A percentile compares a stretch with the other conserved stretches of the same genome.
phyloP scores from a whole-genome alignment of 2,888 invertebrate species.

The Phyllotreta striolata region DNA sequence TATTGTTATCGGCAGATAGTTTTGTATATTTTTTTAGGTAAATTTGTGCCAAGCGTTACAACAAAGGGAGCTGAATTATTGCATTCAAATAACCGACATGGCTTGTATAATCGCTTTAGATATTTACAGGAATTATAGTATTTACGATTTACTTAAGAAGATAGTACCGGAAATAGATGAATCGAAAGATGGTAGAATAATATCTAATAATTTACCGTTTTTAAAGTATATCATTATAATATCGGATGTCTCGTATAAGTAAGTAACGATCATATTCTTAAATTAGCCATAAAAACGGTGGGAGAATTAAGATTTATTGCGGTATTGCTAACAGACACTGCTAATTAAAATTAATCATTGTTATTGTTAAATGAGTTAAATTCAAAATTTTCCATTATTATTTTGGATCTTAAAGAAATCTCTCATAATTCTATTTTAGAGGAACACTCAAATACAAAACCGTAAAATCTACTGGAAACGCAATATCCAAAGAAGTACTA shows the following conservation, averaged over 20 bases:
- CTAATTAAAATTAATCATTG: background rate
- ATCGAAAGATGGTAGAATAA: background rate
- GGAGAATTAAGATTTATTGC: no score
- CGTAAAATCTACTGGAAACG: conserved; percentile 54
- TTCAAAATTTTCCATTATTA: conserved; percentile 34
- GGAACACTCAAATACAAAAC: conserved; percentile 59
- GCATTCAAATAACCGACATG: background rate
- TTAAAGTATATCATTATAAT: no score
- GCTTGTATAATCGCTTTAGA: background rate
- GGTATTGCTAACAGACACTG: no score
- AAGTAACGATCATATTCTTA: no score
- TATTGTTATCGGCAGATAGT: no score
- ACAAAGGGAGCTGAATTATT: background rate
- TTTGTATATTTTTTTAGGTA: conserved; percentile 3
- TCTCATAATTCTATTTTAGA: no score
- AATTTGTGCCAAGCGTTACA: background rate
- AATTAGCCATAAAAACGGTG: no score
- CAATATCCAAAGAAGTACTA: conserved; percentile 54
- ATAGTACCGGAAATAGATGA: conserved; percentile 4
- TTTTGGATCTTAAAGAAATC: no score
- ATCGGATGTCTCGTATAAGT: no score
- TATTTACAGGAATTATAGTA: background rate
- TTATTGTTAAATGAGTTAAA: background rate
- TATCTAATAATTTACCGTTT: no score
- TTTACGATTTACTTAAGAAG: background rate